Base-by-base conservation (phyloP, 2,888 invertebrate genomes). In the Oconnorella tubifera region DNA sequence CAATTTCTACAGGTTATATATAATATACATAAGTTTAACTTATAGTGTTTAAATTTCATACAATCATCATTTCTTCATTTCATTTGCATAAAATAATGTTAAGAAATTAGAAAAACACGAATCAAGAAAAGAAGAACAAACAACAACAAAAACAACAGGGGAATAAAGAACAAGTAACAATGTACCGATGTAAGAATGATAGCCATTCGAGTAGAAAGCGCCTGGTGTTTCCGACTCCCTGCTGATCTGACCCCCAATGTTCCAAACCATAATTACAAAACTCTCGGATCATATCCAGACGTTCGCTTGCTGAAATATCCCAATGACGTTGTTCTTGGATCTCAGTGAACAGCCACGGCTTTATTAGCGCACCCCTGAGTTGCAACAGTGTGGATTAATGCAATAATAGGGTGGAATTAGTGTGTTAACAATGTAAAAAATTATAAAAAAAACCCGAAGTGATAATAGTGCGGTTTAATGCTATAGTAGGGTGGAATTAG, bases 321-420 rank as follows among this genome's bases (percentile, higher is more conserved):
- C 92, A 92, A 67, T 90, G 84, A 74, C 89, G 88, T 76, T 89
- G 87, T 76, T 98, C 93, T 81, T 96, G 96, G 69, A 99, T 95
- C 85, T 99, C 99, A 59, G 90, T 91, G 79, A 99, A 99, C 72
- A 99, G 87, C 99, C 99, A 99, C 0, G 99, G 99, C 80, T 99
- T 99, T 66, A 98, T 92, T 25, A 99, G 84, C 0, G 97, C 98
- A 62, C 98, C 99, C 64, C 99, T 87, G 70, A n/a, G n/a, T n/a
- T n/a, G n/a, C 23, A 70, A 60, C n/a, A n/a, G n/a, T n/a, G n/a
- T n/a, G n/a, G n/a, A n/a, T n/a, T n/a, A n/a, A n/a, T n/a, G n/a
- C n/a, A n/a, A n/a, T n/a, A n/a, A n/a, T n/a, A n/a, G n/a, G n/a
- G n/a, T n/a, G n/a, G n/a, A n/a, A n/a, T n/a, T n/a, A n/a, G n/a